phyloP scores from a whole-genome alignment of 2,797 vertebrate species.

The Manis crassicaudata region DNA sequence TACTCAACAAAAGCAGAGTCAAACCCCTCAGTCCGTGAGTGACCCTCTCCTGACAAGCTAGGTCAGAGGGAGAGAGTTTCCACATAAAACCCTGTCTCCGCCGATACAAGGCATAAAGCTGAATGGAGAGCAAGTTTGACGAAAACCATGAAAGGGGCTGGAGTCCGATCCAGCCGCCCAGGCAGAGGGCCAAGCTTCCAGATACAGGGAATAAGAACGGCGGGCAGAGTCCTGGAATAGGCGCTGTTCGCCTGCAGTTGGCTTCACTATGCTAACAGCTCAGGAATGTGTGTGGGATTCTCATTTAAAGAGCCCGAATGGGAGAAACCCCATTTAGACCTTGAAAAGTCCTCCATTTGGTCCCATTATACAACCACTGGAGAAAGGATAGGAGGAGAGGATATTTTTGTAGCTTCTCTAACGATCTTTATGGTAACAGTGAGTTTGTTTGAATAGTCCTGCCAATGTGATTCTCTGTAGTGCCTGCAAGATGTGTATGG shows the following conservation, averaged over 20 bases:
- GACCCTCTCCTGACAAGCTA: not conserved
- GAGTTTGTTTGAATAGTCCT: not conserved
- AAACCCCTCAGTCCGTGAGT: too few relatives aligned
- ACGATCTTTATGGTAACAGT: not conserved
- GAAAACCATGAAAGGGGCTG: not conserved
- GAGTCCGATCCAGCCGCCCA: not conserved
- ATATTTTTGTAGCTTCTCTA: not conserved
- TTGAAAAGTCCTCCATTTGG: not conserved
- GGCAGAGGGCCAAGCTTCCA: not conserved
- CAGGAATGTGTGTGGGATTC: not conserved
- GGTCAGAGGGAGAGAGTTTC: not conserved
- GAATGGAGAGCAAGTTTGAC: not conserved
- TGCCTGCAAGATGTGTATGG: not conserved
- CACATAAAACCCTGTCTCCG: not conserved
- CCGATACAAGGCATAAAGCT: not conserved
- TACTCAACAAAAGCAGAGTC: not conserved
- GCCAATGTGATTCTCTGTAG: not conserved
- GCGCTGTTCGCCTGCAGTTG: not conserved
- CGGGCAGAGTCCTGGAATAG: not conserved
- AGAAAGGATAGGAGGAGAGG: not conserved
- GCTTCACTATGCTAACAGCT: not conserved
- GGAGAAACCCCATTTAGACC: not conserved
- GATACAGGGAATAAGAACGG: not conserved
- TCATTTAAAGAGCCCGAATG: not conserved
- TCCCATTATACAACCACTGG: not conserved